Evolutionary conservation across 2,797 vertebrate genomes (phyloP), one percentile per base, ranked within the genome.

Genomic region (Alfaro cultratus): DNA sequence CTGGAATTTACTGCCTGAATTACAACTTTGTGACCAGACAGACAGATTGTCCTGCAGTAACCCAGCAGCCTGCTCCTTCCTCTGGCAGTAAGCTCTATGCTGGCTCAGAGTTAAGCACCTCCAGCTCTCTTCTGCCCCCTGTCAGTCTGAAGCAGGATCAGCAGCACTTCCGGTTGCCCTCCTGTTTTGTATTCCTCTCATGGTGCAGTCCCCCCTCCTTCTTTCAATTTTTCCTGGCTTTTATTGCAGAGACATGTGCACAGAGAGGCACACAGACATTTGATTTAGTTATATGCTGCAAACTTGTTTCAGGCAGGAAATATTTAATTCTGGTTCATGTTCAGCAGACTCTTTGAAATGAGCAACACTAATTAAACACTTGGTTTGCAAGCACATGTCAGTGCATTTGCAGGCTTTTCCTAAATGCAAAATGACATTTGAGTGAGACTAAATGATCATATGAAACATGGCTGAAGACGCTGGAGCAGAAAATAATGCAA

Each of bases 161-260:
- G 84, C 93, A 89, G 82, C 70, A 95, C 92, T 95, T 95, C 95
- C 94, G 95, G 93, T 93, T 70, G 74, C 75, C 81, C 45, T 91
- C 29, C 10, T 83, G 79, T 70, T 92, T 92, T 84, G 80, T 91
- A 87, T 89, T 91, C 83, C 36, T 55, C 76, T 60, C 36, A 75
- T 85, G 88, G 16, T 74, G 89, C 91, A 90, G 87, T 75, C 91
- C 89, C 85, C 34, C 85, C 92, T 89, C 84, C 80, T 87, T 84
- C 47, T 77, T 79, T 84, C 82, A 55, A 34, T 86, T 76, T 73
- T 41, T 62, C 43, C 53, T 36, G 68, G 31, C 67, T 81, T 80
- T 74, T 64, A 80, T 53, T 85, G 77, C 85, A 83, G 43, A 85
- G 64, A 86, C 67, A 73, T 85, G 78, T 84, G 76, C 80, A 77